Conservation (phyloP, 92 coral and sea anemone species). For the Palythoa grandiflora region DNA sequence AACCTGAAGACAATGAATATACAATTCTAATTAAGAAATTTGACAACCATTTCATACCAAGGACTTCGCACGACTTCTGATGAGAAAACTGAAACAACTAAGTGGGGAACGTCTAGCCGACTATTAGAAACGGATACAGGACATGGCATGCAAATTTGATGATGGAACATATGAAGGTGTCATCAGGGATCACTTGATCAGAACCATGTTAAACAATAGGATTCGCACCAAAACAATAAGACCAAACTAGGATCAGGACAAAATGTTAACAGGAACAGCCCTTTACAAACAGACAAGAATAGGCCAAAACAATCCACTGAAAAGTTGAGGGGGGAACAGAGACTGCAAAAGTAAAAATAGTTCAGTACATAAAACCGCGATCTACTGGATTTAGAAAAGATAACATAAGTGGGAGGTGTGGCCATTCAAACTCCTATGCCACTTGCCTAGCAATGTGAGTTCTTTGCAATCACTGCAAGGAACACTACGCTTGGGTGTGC, state of each 20-base stretch:
- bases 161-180: constrained; percentile 60
- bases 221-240: constrained; percentile 59
- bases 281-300: constrained; percentile 63
- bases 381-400: neutral
- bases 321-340: constrained; percentile 2
- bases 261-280: constrained; percentile 54
- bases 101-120: neutral
- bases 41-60: constrained; percentile 59
- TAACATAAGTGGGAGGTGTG: neutral
- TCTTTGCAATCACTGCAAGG: constrained; percentile 58
- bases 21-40: constrained; percentile 43
- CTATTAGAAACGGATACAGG: neutral
- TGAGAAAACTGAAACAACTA: neutral
- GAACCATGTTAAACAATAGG: constrained; percentile 55
- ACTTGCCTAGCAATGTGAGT: constrained; percentile 71
- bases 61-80: neutral
- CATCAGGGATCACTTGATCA: constrained; percentile 66
- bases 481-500: constrained; percentile 59
- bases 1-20: constrained; percentile 38
- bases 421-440: neutral
- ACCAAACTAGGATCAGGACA: constrained; percentile 41
- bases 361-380: neutral
- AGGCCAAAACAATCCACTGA: constrained; percentile 45
- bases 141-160: constrained; percentile 41
- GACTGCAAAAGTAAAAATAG: neutral